These are phyloP conservation scores for Euphysa ruthae DNA, from an alignment of 30 jellyfish, hydroid and myxozoan genomes.

Conservation along the genomic window DNA sequence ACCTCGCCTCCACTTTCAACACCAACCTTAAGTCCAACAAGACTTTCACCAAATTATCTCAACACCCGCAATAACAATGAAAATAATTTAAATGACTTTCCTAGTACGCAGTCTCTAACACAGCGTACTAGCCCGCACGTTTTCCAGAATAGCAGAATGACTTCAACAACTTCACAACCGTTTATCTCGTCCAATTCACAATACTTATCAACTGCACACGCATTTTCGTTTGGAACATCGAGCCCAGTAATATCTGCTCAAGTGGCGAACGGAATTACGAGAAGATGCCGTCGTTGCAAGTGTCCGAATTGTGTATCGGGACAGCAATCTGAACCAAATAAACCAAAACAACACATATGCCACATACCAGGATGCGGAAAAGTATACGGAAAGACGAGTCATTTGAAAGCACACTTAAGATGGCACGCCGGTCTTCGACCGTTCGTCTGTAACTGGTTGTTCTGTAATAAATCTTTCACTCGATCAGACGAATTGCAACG, in stretches of 20 bases:
- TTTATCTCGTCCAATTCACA: neutral
- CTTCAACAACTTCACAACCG: neutral
- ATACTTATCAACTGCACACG: conserved; percentile 13
- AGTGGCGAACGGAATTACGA: neutral
- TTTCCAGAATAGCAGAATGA: neutral
- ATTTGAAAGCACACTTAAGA: conserved; percentile 89
- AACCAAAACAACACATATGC: conserved; percentile 94
- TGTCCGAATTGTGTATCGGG: conserved; percentile 99
- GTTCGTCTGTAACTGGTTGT: conserved; percentile 93
- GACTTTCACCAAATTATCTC: neutral
- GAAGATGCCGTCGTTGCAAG: conserved; percentile 98
- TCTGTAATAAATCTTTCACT: conserved; percentile 88
- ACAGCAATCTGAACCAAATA: conserved; percentile 85
- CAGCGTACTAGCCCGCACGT: neutral
- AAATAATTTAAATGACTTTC: neutral
- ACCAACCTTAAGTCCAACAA: no score
- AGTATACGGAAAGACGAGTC: conserved; percentile 95
- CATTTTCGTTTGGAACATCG: conserved; percentile 21
- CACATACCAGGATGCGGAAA: conserved; percentile 99
- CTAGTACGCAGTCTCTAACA: neutral
- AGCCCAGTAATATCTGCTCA: conserved; percentile 23
- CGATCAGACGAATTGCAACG: conserved; percentile 97
- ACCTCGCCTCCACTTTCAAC: neutral
- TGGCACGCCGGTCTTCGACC: conserved; percentile 99
- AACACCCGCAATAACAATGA: neutral